These are phyloP conservation scores for Chymomyza amoena DNA, from an alignment of 2,888 invertebrate genomes.

Conservation along the genomic window DNA sequence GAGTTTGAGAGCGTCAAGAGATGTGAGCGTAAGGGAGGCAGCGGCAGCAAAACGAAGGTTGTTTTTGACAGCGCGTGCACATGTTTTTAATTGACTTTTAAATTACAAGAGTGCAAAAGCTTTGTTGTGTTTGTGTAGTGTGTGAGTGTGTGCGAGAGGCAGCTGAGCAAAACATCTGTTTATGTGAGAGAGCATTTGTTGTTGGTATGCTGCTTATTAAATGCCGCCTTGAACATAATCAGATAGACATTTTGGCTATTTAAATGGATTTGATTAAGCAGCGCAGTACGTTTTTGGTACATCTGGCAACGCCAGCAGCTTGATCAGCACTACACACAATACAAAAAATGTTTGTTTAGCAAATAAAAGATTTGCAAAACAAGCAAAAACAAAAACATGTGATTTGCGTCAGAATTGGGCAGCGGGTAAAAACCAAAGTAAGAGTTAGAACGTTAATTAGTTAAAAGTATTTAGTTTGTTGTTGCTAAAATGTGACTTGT, in stretches of 20 bases:
- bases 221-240: background rate
- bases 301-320: background rate
- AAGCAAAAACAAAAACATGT: slow-evolving; percentile 35
- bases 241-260: slow-evolving; percentile 11
- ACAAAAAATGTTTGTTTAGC: slow-evolving; percentile 10
- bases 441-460: background rate
- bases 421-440: slow-evolving; percentile 19
- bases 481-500: background rate
- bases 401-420: slow-evolving; percentile 37
- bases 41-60: slow-evolving; percentile 10
- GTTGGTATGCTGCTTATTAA: background rate
- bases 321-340: background rate
- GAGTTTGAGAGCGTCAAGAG: slow-evolving; percentile 12
- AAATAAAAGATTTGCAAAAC: slow-evolving; percentile 16
- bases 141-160: slow-evolving; percentile 17
- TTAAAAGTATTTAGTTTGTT: background rate
- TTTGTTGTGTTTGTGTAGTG: slow-evolving; percentile 3
- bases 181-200: slow-evolving; percentile 13
- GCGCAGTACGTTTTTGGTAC: slow-evolving; percentile 22
- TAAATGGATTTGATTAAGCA: slow-evolving; percentile 7
- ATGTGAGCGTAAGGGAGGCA: background rate
- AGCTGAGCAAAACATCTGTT: slow-evolving; percentile 56
- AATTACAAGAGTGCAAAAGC: slow-evolving; percentile 17
- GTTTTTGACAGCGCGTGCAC: slow-evolving; percentile 42
- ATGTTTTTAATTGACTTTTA: slow-evolving; percentile 69